Conservation (phyloP, 2,888 invertebrate species). For the Plagiodera versicolora region DNA sequence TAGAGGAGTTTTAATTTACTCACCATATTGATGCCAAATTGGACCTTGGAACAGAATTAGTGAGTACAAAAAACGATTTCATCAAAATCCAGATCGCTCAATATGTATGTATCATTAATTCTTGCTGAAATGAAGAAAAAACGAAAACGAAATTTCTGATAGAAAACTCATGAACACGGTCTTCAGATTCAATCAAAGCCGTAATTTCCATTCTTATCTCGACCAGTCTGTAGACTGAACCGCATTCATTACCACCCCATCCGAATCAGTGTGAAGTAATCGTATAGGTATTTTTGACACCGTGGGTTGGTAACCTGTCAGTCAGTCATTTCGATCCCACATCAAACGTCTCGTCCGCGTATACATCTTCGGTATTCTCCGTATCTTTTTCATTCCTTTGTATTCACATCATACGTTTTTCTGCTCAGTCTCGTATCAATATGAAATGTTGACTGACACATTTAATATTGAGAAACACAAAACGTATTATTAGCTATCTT, state of each 20-base stretch:
- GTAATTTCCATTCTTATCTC: no score
- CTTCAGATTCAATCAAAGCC: no score
- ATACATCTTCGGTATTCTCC: slow-evolving; percentile 38
- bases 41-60: no score
- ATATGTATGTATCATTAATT: no score
- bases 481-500: slow-evolving; percentile 48
- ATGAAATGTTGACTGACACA: slow-evolving; percentile 46
- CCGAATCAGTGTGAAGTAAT: slow-evolving; percentile 31
- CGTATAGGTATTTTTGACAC: slow-evolving; percentile 43
- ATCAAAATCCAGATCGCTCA: no score
- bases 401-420: slow-evolving; percentile 20
- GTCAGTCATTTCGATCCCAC: slow-evolving; percentile 46
- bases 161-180: no score
- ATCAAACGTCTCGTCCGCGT: slow-evolving; percentile 40
- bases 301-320: slow-evolving; percentile 45
- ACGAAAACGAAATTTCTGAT: no score
- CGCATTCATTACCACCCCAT: not conserved
- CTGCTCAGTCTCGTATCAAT: slow-evolving; percentile 40
- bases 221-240: not conserved
- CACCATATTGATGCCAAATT: no score
- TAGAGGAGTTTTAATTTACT: no score
- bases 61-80: no score
- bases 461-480: slow-evolving; percentile 45
- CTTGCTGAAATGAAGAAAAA: no score
- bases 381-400: slow-evolving; percentile 29